phyloP scores from a whole-genome alignment of 2,113 vertebrate species.

The human (Homo sapiens) region DNA sequence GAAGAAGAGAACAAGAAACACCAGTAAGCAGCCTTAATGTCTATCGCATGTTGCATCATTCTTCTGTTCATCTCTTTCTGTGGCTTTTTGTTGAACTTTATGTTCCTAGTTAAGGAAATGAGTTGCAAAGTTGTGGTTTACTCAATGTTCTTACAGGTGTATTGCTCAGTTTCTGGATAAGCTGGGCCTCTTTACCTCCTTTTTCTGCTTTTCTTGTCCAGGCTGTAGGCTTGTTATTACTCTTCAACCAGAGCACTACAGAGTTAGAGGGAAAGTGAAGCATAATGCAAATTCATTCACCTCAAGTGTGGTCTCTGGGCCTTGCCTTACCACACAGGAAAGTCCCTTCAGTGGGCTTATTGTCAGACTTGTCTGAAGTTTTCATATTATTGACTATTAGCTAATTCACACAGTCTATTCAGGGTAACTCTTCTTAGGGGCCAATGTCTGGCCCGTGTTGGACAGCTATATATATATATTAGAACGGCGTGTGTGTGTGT shows the following conservation, averaged over 20 bases:
- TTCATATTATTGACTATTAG: neutral
- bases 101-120: neutral
- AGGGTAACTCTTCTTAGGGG: neutral
- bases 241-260: constrained; percentile 13
- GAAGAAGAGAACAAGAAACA: neutral
- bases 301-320: neutral
- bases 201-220: constrained; percentile 21
- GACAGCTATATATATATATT: neutral
- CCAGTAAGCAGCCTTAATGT: too few species aligned
- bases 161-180: constrained; percentile 8
- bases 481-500: neutral
- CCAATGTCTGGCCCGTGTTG: neutral
- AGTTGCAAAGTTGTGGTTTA: neutral
- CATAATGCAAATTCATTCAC: neutral
- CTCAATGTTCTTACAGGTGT: neutral
- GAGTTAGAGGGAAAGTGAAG: neutral
- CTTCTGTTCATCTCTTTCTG: neutral
- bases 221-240: neutral
- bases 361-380: neutral
- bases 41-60: accelerated
- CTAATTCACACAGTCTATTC: neutral
- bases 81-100: constrained; percentile 8
- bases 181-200: neutral
- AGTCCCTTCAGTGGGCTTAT: neutral
- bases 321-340: neutral